These are phyloP conservation scores for Microctenopoma steveboyesi DNA, from an alignment of 2,797 vertebrate genomes.

Conservation along the genomic window DNA sequence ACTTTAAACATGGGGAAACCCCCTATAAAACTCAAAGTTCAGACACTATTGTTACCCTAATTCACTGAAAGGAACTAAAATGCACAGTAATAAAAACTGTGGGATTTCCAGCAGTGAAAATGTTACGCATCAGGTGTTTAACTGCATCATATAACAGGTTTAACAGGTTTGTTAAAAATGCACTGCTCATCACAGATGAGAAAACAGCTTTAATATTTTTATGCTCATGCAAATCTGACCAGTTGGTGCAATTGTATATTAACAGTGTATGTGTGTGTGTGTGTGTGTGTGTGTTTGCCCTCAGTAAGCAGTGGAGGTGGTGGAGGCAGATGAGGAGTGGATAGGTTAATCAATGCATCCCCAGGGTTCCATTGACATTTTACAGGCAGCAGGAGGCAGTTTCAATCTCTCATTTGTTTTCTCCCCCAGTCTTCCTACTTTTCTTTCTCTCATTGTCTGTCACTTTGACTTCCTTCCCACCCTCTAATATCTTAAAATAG, in stretches of 20 bases:
- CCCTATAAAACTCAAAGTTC: neutral
- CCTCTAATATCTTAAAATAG: conserved; percentile 45
- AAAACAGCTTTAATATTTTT: neutral
- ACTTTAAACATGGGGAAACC: neutral
- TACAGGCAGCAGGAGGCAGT: conserved; percentile 65
- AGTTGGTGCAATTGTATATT: conserved; percentile 44
- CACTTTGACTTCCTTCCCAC: conserved; percentile 42
- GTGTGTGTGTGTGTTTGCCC: conserved; percentile 37
- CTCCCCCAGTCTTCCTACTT: conserved; percentile 45
- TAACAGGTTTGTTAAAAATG: too few relatives aligned
- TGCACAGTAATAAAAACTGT: too few relatives aligned
- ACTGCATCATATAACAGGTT: too few relatives aligned
- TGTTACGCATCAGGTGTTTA: neutral
- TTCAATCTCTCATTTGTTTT: conserved; percentile 66
- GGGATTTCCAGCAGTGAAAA: neutral
- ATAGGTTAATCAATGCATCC: conserved; percentile 83
- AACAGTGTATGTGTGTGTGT: conserved; percentile 32
- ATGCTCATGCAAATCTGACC: conserved; percentile 34
- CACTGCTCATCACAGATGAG: neutral
- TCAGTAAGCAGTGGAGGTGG: conserved; percentile 47
- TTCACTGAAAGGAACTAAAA: neutral
- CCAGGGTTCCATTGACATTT: conserved; percentile 80
- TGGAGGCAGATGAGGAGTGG: conserved; percentile 63
- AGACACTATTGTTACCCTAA: neutral
- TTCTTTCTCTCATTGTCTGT: conserved; percentile 55